Evolutionary conservation across 2,113 vertebrate species (phyloP), one percentile per base, ranked within the genome.

Genomic region (Laticauda laticaudata): DNA sequence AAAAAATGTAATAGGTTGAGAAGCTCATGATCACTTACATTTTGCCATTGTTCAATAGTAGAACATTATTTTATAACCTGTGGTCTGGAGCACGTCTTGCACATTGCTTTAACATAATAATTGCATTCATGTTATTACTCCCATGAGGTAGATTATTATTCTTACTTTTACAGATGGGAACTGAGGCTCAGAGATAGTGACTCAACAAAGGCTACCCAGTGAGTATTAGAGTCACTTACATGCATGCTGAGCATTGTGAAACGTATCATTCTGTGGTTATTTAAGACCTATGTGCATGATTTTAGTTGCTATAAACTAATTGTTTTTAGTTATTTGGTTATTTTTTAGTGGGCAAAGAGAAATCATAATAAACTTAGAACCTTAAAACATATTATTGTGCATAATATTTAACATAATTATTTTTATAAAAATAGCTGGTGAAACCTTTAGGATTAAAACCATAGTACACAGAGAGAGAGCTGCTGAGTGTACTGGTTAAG

Each of bases 141-240:
- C 88, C 89, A 87, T 39, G 45, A 93, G 92, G 92, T 23, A 86
- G 92, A 93, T 90, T 85, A 53, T 90, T 93, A 90, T 93, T 93
- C 81, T 93, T 93, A 89, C 92, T 93, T 93, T 93, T 93, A n/a
- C 92, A 93, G 92, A 86, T 93, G 92, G 92, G 92, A 93, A 90
- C 48, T 93, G 56, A 90, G 92, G 45, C 89, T 93, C 75, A 93
- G 75, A 93, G 64, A 90, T 64, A 90, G 87, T 87, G 89, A 87
- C 81, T 90, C 92, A 90, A 14, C 89, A 24, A 61, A 93, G 81
- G 81, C 56, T 34, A 87, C 89, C 75, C 89, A 93, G 92, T 93
- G 92, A 93, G 92, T 93, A 93, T 90, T 87, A 54, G 89, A 90
- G 87, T 90, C 75, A 90, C 92, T 90, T 90, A 81, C 89, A 69